phyloP scores from a whole-genome alignment of 1,140 invertebrate species.

The Phortica variegata region DNA sequence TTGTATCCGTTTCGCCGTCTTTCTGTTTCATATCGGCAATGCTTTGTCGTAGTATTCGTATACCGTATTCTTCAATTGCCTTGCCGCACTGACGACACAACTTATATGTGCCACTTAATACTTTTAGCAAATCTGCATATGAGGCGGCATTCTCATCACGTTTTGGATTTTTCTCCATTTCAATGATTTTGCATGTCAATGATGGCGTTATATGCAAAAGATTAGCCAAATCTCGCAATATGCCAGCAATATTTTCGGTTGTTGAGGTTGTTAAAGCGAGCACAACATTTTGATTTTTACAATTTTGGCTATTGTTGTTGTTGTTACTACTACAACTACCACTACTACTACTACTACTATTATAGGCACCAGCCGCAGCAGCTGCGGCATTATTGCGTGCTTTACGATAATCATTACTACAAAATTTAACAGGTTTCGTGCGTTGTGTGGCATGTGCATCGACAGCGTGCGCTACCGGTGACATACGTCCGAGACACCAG shows the following conservation, averaged over 20 bases:
- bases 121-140: slow-evolving; percentile 31
- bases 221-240: slow-evolving; percentile 86
- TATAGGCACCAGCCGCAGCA: slow-evolving; percentile 29
- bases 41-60: slow-evolving; percentile 28
- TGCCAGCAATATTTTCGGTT: slow-evolving; percentile 88
- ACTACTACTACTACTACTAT: slow-evolving; percentile 53
- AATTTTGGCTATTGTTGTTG: slow-evolving; percentile 60
- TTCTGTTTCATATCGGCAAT: too few relatives aligned
- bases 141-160: not conserved
- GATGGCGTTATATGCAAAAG: slow-evolving; percentile 87
- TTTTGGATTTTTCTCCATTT: slow-evolving; percentile 14
- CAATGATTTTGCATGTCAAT: slow-evolving; percentile 65
- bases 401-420: slow-evolving; percentile 36
- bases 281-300: slow-evolving; percentile 72
- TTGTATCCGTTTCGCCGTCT: too few relatives aligned
- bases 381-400: slow-evolving; percentile 20
- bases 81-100: slow-evolving; percentile 38
- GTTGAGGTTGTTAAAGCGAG: slow-evolving; percentile 90
- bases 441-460: slow-evolving; percentile 25
- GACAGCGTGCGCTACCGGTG: slow-evolving; percentile 68
- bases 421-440: slow-evolving; percentile 41
- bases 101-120: slow-evolving; percentile 33
- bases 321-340: slow-evolving; percentile 47
- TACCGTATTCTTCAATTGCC: slow-evolving; percentile 26
- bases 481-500: slow-evolving; percentile 60